These are phyloP conservation scores for Tetropium fuscum DNA, from an alignment of 2,888 invertebrate genomes.

Conservation along the genomic window DNA sequence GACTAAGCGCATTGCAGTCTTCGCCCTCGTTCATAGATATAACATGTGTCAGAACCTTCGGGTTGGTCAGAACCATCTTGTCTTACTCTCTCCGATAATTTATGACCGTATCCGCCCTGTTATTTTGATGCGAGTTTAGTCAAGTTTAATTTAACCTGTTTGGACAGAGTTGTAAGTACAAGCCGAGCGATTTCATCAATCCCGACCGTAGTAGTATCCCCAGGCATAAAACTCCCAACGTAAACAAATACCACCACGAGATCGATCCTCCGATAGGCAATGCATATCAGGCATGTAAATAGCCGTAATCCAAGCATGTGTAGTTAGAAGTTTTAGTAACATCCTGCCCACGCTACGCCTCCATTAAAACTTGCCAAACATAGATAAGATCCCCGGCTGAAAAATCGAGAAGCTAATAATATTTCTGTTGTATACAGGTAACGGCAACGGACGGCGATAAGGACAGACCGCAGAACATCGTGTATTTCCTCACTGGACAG, in stretches of 20 bases:
- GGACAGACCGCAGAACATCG: slow-evolving; percentile 94
- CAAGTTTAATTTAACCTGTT: no score
- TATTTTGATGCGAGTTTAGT: no score
- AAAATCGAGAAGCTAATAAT: slow-evolving; percentile 2
- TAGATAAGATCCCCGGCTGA: not conserved
- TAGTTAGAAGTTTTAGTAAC: slow-evolving; percentile 14
- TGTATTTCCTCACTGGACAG: slow-evolving; percentile 95
- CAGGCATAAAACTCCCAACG: not conserved
- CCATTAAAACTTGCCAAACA: slow-evolving; percentile 4
- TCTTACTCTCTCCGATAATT: no score
- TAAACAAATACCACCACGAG: not conserved
- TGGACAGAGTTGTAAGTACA: no score
- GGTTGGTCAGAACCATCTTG: no score
- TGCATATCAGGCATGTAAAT: slow-evolving; percentile 18
- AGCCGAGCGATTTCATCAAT: not conserved
- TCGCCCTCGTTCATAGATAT: no score
- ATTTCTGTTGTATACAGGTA: slow-evolving; percentile 73
- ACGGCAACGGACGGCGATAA: slow-evolving; percentile 96
- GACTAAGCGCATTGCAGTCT: no score
- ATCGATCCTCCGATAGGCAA: not conserved
- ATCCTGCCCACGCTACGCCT: not conserved
- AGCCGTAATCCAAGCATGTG: slow-evolving; percentile 5
- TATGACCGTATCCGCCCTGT: no score
- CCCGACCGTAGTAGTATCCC: not conserved
- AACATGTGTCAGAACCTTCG: no score